phyloP scores from a whole-genome alignment of 2,113 vertebrate genomes.

The Acrocephalus arundinaceus region DNA sequence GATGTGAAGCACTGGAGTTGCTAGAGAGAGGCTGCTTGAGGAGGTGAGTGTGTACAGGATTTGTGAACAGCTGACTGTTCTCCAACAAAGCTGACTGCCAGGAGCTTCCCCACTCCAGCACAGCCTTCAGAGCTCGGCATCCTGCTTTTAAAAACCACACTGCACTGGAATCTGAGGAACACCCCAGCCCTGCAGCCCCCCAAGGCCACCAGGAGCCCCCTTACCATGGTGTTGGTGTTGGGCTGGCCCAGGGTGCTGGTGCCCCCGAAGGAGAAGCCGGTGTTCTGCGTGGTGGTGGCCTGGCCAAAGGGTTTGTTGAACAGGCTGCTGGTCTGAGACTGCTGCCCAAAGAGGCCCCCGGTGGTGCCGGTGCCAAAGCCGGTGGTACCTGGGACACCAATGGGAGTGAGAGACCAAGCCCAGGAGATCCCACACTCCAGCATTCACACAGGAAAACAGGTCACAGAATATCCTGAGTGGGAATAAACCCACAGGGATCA shows the following conservation, averaged over 20 bases:
- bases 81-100: background rate
- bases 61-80: background rate
- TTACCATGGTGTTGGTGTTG: slow-evolving; percentile 89
- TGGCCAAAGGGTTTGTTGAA: slow-evolving; percentile 91
- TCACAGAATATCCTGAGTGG: rapidly evolving
- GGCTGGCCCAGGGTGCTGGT: slow-evolving; percentile 87
- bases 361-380: slow-evolving; percentile 82
- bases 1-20: rapidly evolving
- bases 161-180: rapidly evolving
- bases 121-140: rapidly evolving
- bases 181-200: rapidly evolving
- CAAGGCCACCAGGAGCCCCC: background rate
- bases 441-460: rapidly evolving
- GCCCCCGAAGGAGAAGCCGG: slow-evolving; percentile 88
- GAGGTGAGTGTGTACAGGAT: rapidly evolving
- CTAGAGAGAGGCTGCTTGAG: background rate
- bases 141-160: rapidly evolving
- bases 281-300: slow-evolving; percentile 84
- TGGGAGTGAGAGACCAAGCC: background rate
- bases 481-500: rapidly evolving
- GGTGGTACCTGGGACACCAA: slow-evolving; percentile 66
- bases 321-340: slow-evolving; percentile 76
- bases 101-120: rapidly evolving
- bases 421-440: rapidly evolving
- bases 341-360: slow-evolving; percentile 84